These are phyloP conservation scores for Pedetes capensis DNA, from an alignment of 2,113 vertebrate species.

Conservation along the genomic window DNA sequence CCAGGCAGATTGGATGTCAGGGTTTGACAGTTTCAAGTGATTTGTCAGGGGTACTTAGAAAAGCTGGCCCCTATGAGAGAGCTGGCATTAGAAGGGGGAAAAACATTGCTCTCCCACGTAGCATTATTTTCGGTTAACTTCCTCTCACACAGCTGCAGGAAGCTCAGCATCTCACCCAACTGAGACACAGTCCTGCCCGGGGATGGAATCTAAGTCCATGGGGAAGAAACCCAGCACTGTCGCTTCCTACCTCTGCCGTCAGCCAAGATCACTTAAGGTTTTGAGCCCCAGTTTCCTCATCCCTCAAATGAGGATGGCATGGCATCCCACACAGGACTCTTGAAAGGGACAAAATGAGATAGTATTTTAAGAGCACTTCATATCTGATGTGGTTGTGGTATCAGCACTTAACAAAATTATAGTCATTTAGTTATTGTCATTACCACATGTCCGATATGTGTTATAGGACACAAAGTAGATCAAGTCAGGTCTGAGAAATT, in stretches of 20 bases:
- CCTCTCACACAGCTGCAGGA: background rate
- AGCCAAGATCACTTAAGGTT: background rate
- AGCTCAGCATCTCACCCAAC: accelerated
- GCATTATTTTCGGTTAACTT: background rate
- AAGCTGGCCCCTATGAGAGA: background rate
- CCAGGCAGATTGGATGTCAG: no score
- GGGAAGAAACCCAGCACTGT: background rate
- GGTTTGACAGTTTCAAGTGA: background rate
- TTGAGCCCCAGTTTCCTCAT: background rate
- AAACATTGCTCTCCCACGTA: background rate
- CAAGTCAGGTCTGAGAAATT: background rate
- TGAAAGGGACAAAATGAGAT: background rate
- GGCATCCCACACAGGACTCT: background rate
- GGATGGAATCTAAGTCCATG: background rate
- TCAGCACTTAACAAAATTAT: background rate
- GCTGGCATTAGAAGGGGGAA: background rate
- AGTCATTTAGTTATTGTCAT: background rate
- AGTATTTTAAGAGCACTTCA: background rate
- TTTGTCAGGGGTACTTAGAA: background rate
- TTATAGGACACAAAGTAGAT: background rate
- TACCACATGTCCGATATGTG: background rate
- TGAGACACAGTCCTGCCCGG: accelerated
- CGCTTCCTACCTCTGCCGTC: background rate
- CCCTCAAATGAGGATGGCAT: background rate
- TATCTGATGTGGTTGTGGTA: background rate